Evolutionary conservation across 2,888 invertebrate genomes (phyloP).

Genomic region (Euspilapteryx auroguttella): DNA sequence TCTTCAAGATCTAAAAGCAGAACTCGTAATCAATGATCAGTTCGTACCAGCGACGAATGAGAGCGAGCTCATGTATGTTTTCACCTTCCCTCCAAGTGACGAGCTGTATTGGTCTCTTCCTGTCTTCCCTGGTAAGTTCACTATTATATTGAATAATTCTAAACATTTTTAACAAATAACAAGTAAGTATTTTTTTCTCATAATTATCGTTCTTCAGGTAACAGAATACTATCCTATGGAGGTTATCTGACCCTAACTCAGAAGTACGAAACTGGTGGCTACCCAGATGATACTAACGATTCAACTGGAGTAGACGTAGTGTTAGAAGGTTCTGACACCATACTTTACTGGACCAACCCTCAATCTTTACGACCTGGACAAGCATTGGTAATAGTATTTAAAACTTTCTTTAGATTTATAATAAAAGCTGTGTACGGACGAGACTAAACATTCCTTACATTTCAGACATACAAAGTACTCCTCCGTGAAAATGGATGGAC

Average conservation of each 20-base stretch:
- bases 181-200: background rate
- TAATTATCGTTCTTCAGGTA: no score
- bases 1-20: conserved; percentile 30
- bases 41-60: conserved; percentile 31
- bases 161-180: background rate
- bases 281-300: conserved; percentile 28
- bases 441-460: no score
- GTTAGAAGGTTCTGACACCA: conserved; percentile 75
- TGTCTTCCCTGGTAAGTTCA: conserved; percentile 35
- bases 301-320: conserved; percentile 80
- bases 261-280: conserved; percentile 63
- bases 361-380: conserved; percentile 53
- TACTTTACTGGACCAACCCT: conserved; percentile 76
- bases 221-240: conserved; percentile 85
- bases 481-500: conserved; percentile 70
- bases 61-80: conserved; percentile 40
- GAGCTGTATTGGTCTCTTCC: conserved; percentile 47
- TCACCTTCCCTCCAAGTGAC: conserved; percentile 20
- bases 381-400: conserved; percentile 67
- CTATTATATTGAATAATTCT: no score
- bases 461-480: conserved; percentile 66
- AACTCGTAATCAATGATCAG: conserved; percentile 27
- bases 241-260: conserved; percentile 78
- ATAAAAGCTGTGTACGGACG: no score
- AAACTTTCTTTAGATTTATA: no score